Evolutionary conservation across 2,797 vertebrate species (phyloP).

Genomic region (Coregonus ussuriensis): DNA sequence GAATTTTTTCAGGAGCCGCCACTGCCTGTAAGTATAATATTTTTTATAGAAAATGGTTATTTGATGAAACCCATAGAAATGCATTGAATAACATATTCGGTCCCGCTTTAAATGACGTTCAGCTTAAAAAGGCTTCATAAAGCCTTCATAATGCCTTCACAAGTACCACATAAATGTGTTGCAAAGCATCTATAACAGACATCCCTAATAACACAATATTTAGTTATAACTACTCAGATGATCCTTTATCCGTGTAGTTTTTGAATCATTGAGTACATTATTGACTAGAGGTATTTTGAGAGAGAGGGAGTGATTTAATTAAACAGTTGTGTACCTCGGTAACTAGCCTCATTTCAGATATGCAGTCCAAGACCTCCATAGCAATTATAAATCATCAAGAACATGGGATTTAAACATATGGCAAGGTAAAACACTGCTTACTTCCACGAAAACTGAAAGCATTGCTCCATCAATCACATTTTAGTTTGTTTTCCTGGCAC

Average conservation of each 20-base stretch:
- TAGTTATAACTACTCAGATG: not conserved
- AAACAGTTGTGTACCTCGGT: slow-evolving; percentile 18
- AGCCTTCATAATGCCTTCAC: too few relatives aligned
- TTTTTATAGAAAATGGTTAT: too few relatives aligned
- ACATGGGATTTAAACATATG: slow-evolving; percentile 25
- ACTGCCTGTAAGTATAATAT: too few relatives aligned
- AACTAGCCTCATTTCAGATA: slow-evolving; percentile 20
- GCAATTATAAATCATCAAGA: slow-evolving; percentile 31
- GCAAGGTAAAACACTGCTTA: slow-evolving; percentile 20
- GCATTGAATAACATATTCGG: too few relatives aligned
- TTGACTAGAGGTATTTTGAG: not conserved
- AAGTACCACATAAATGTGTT: too few relatives aligned
- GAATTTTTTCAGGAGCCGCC: too few relatives aligned
- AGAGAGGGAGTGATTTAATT: slow-evolving; percentile 11
- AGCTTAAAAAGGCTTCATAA: too few relatives aligned
- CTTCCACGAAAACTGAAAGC: slow-evolving; percentile 15
- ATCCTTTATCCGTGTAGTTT: too few relatives aligned
- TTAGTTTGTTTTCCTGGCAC: not conserved
- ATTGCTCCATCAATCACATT: slow-evolving; percentile 26
- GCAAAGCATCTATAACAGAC: too few relatives aligned
- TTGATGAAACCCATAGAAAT: too few relatives aligned
- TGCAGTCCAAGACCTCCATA: slow-evolving; percentile 13
- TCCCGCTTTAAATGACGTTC: too few relatives aligned
- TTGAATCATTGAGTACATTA: too few relatives aligned
- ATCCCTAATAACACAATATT: not conserved